Evolutionary conservation across 2,113 vertebrate genomes (phyloP).

Genomic region (Halichoeres trimaculatus): DNA sequence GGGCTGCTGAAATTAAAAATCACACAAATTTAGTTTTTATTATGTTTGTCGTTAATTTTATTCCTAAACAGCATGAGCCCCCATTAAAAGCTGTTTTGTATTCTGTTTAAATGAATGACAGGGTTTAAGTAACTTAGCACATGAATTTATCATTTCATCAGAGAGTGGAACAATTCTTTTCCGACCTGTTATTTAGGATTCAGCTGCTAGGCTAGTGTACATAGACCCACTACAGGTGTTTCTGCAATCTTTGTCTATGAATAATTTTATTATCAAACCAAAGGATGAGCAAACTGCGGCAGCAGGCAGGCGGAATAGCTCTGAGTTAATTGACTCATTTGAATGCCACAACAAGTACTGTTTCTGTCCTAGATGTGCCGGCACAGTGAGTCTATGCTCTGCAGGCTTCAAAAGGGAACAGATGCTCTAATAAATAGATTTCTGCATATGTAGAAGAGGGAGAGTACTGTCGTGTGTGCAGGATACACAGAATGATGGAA

Average conservation of each 20-base stretch:
- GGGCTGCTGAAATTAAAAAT: too few relatives aligned
- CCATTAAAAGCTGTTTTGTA: not conserved
- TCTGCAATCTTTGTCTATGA: not conserved
- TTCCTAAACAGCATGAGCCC: not conserved
- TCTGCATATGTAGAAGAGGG: not conserved
- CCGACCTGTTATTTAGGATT: too few relatives aligned
- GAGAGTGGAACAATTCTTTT: not conserved
- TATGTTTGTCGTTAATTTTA: too few relatives aligned
- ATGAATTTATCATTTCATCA: not conserved
- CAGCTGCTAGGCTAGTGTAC: too few relatives aligned
- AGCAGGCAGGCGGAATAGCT: not conserved
- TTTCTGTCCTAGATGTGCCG: not conserved
- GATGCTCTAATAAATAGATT: constrained; percentile 3
- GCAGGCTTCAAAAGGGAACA: not conserved
- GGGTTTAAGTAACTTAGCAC: not conserved
- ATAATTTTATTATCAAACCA: not conserved
- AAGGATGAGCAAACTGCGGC: not conserved
- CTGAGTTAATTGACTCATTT: not conserved
- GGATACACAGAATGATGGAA: not conserved
- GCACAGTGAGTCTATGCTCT: not conserved
- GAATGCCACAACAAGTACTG: not conserved
- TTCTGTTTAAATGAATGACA: not conserved
- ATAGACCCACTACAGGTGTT: too few relatives aligned
- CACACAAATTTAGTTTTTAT: too few relatives aligned
- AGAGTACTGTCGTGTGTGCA: not conserved